Percentiles rank a stretch among this genome's conserved stretches.
These are phyloP conservation scores for Phasia obesa DNA, from an alignment of 2,888 invertebrate genomes.

Conservation along the genomic window DNA sequence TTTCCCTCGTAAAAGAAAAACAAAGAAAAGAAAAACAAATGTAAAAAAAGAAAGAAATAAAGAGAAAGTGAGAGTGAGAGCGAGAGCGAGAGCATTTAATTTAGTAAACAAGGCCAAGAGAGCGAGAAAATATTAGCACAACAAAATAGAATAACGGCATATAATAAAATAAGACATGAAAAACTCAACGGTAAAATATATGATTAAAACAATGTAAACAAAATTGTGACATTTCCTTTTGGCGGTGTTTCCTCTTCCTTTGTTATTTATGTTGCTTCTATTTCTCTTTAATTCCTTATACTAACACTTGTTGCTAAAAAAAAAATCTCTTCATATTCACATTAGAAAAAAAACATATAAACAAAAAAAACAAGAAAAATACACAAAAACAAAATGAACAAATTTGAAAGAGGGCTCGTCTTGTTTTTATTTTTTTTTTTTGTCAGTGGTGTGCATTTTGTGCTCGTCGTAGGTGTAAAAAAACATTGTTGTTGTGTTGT, in stretches of 20 bases:
- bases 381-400: neutral
- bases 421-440: constrained; percentile 26
- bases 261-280: neutral
- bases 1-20: neutral
- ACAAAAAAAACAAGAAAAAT: constrained; percentile 19
- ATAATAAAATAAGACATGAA: neutral
- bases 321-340: constrained; percentile 29
- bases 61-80: neutral
- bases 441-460: constrained; percentile 35
- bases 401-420: constrained; percentile 58
- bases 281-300: neutral
- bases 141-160: constrained; percentile 40
- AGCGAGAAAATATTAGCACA: constrained; percentile 43
- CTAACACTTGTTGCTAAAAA: constrained; percentile 58
- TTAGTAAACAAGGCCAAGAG: constrained; percentile 23
- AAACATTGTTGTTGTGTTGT: constrained; percentile 43
- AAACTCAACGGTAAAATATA: constrained; percentile 3
- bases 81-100: neutral
- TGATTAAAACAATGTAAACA: constrained; percentile 36
- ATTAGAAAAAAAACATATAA: constrained; percentile 11
- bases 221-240: constrained; percentile 50
- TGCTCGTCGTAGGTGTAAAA: constrained; percentile 44
- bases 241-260: neutral
- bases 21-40: neutral
- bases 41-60: neutral